These are phyloP conservation scores for Drosophila monieri DNA, from an alignment of 2,888 invertebrate genomes.

Conservation along the genomic window DNA sequence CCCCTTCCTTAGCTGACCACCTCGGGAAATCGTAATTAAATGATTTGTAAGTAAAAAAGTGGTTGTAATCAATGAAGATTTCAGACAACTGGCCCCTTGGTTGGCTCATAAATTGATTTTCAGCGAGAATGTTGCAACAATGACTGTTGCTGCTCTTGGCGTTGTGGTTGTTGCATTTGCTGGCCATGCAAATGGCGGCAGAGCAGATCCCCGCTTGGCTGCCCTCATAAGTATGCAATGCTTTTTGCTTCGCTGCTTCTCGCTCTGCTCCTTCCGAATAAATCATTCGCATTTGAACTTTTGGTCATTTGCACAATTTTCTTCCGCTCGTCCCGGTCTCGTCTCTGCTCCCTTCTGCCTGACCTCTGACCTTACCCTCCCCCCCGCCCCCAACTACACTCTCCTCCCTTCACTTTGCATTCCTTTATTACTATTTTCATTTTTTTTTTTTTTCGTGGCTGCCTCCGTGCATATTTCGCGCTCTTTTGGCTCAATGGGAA, in stretches of 20 bases:
- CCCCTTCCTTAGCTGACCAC: neutral
- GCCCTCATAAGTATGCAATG: conserved; percentile 44
- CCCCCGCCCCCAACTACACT: neutral
- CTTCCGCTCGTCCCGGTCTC: conserved; percentile 5
- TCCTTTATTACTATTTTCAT: neutral
- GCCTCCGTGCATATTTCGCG: conserved; percentile 43
- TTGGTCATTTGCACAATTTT: conserved; percentile 52
- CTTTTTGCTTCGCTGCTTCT: conserved; percentile 17
- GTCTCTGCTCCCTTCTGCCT: neutral
- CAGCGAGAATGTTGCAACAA: conserved; percentile 20
- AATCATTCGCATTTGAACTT: conserved; percentile 55
- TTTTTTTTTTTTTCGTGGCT: conserved; percentile 10
- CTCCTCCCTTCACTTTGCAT: neutral
- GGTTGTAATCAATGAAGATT: neutral
- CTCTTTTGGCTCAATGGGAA: conserved; percentile 53
- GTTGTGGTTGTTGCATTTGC: neutral
- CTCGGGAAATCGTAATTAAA: neutral
- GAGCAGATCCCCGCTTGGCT: conserved; percentile 16
- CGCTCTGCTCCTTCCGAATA: conserved; percentile 27
- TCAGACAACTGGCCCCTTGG: neutral
- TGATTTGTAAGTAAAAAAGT: neutral
- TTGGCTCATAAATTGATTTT: conserved; percentile 17
- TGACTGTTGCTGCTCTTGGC: conserved; percentile 1
- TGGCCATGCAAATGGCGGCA: conserved; percentile 28
- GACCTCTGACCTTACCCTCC: neutral